Evolutionary conservation across 2,888 invertebrate species (phyloP), one percentile per base, ranked within the genome.

Genomic region (Eupeodes latifasciatus): DNA sequence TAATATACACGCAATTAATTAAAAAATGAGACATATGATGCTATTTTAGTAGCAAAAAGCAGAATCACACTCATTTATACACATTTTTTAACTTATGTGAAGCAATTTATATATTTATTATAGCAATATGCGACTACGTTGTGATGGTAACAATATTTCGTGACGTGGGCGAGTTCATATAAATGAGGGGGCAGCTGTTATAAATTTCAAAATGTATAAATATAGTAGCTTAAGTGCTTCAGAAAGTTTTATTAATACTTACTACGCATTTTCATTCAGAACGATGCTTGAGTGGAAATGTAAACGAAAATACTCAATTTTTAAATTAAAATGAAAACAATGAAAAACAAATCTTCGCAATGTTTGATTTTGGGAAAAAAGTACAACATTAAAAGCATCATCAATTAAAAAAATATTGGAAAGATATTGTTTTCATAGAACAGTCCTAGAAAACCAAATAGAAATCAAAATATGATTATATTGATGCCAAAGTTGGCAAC

Each of bases 201-300:
- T 59, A 34, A 27, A 27, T 55, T 12, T 49, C 19, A 16, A 16
- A 5, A 47, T 47, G 10, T 47, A 11, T 7, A 14, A 27, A 27
- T 3, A 14, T 27, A 57, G 40, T 16, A n/a, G 34, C 36, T 53
- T 10, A 66, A 66, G 49, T 66, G 47, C 49, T 34, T 27, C 3
- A 27, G 27, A 34, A 27, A 36, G 16, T 55, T 36, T 4, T 64
- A 71, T 71, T 71, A 71, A 71, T 55, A 36, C 40, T 55, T 67
- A 49, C 53, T 85, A 81, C 81, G 82, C 83, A 82, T 75, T 83
- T 83, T 75, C 78, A 79, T 86, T 86, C 75, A 75, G 72, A 55
- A 75, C 55, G 5, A 16, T 53, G 36, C 7, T 75, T 57, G 66
- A 72, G 34, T 57, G 36, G 59, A 40, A 71, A 75, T 12, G 49